Conservation (phyloP, 1,140 invertebrate genomes). For the Drosophila tsacasi region DNA sequence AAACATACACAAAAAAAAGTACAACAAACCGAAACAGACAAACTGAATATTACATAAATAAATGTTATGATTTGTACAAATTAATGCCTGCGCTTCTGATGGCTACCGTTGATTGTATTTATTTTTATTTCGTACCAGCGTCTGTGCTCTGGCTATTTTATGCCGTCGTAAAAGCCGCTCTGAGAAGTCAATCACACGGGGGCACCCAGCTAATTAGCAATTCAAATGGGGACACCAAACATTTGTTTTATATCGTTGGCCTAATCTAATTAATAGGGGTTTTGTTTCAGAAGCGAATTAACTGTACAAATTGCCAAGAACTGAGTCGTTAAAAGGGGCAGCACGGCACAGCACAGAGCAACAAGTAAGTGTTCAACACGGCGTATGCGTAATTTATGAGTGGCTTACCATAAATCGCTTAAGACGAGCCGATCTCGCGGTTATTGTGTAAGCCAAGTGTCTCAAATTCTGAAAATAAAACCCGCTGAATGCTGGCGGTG, state of each 20-base stretch:
- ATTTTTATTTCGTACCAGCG: slow-evolving; percentile 18
- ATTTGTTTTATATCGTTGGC: slow-evolving; percentile 41
- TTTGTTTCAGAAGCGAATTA: slow-evolving; percentile 44
- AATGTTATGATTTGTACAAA: slow-evolving; percentile 51
- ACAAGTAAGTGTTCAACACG: slow-evolving; percentile 2
- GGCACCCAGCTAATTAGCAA: slow-evolving; percentile 40
- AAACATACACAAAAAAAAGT: slow-evolving; percentile 34
- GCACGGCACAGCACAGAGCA: background rate
- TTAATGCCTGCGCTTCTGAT: slow-evolving; percentile 32
- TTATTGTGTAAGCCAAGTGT: slow-evolving; percentile 62
- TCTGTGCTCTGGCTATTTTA: slow-evolving; percentile 39
- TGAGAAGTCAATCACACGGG: slow-evolving; percentile 31
- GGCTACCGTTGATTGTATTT: slow-evolving; percentile 50
- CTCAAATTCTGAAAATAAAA: slow-evolving; percentile 44
- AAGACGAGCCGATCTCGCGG: slow-evolving; percentile 18
- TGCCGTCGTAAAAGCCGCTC: slow-evolving; percentile 46
- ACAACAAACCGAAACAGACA: slow-evolving; percentile 25
- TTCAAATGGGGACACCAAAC: slow-evolving; percentile 41
- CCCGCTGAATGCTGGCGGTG: slow-evolving; percentile 15
- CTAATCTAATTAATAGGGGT: slow-evolving; percentile 52
- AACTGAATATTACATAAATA: slow-evolving; percentile 56
- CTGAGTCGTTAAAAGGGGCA: slow-evolving; percentile 12
- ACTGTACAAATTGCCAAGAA: slow-evolving; percentile 45
- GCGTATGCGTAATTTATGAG: slow-evolving; percentile 71
- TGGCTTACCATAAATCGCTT: slow-evolving; percentile 20